Base-by-base conservation (phyloP, 2,113 vertebrate genomes). In the Rhinolophus sinicus region DNA sequence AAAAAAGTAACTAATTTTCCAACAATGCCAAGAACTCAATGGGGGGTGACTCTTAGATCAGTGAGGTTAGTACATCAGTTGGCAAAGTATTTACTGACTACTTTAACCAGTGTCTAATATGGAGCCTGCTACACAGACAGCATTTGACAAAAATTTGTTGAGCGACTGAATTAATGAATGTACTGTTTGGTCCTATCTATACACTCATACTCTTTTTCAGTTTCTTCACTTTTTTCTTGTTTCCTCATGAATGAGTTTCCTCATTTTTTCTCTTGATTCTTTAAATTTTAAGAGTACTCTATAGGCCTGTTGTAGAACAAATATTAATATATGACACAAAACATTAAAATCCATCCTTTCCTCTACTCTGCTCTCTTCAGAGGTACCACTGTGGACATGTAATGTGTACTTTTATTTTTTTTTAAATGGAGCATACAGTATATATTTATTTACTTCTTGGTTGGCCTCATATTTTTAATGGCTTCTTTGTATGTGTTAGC, bases 251-350 rank as follows among this genome's bases (percentile, higher is more conserved):
- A 72, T 6, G 28, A 40, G 16, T 28, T 90, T 35, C 62, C 30
- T 44, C 60, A n/a, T 33, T 35, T 69, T 38, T 9, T 15, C n/a
- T 72, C 16, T 52, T 22, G 19, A 65, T 65, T 80, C 85, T 92
- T 85, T 81, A 26, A 60, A 44, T 92, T 85, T 81, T 33, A 60
- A 44, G 44, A 75, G 50, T 47, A 54, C 11, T 40, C 58, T 76
- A 72, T 38, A 84, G 30, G 44, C 35, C 56, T 89, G 10, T 30
- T 92, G 44, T 70, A 75, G 11, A 65, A 70, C 14, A 88, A 78
- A 95, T 52, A 16, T 30, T 19, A 69, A 58, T 56, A n/a, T 60
- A 47, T 77, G 60, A 95, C 75, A 65, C 73, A 56, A 94, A 94
- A 87, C 52, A 83, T 64, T 54, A 82, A 67, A 90, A 81, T 56